Base-by-base conservation (phyloP, 2,113 vertebrate species). In the Chloropsis cyanopogon region DNA sequence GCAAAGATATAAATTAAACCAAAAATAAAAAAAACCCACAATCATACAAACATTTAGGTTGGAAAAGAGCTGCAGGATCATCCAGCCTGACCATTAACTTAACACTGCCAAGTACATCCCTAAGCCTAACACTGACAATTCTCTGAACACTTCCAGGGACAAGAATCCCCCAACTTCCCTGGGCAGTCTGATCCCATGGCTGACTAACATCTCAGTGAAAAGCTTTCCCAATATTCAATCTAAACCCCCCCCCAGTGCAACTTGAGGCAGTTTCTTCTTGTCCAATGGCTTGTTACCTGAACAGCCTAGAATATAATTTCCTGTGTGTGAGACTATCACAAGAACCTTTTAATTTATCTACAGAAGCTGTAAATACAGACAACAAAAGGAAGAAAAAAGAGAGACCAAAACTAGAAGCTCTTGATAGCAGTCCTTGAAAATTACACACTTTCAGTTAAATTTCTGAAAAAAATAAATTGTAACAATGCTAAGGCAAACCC, bases 121-220 rank as follows among this genome's bases (percentile, higher is more conserved):
- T 19, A 28, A 59, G 8, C 9, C 9, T 0, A 42, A 11, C 22
- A 50, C 1, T 0, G 1, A 24, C 37, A 39, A 7, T 7, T 59
- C 24, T 17, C 20, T 24, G 3, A 33, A 33, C 7, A 22, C 11
- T 44, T 28, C 16, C 14, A 44, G 18, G 6, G 14, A 37, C 9
- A 26, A 41, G 12, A 10, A 44, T 11, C 4, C 12, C 25, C 18
- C 7, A 18, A 44, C 18, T 37, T 44, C 31, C 22, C 22, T 39
- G 37, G 3, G 13, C 14, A 57, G 11, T 21, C 44, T 53, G 13
- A 18, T 68, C 53, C n/a, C 11, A 47, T 6, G 4, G 18, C n/a
- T 22, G 9, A 68, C 9, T 39, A 75, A 29, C 0, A 1, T 31
- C 29, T 8, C 20, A 60, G 5, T 3, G 16, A 41, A 52, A 75